phyloP scores from a whole-genome alignment of 2,797 vertebrate species.

The Sciaenops ocellatus region DNA sequence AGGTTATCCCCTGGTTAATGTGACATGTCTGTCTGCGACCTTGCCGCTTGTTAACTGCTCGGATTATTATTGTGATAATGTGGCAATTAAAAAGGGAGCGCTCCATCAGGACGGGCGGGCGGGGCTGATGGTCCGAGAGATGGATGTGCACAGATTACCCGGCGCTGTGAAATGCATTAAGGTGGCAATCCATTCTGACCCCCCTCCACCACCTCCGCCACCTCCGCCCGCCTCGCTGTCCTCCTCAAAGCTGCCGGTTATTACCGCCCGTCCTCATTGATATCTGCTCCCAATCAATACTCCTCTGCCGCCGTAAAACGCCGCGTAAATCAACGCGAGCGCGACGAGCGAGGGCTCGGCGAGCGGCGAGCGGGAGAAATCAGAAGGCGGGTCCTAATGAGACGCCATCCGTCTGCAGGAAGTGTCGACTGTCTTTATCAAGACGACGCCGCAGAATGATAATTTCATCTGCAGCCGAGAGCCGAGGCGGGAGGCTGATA shows the following conservation, averaged over 20 bases:
- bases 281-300: constrained; percentile 80
- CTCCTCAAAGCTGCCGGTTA: constrained; percentile 57
- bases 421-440: constrained; percentile 47
- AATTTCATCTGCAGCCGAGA: constrained; percentile 19
- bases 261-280: constrained; percentile 75
- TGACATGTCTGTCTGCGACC: constrained; percentile 86
- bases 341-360: too few relatives aligned
- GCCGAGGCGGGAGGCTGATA: too few relatives aligned
- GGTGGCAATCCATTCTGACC: constrained; percentile 76
- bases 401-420: constrained; percentile 64
- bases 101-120: constrained; percentile 70
- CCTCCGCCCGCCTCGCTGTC: neutral
- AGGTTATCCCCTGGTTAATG: constrained; percentile 88
- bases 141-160: constrained; percentile 79
- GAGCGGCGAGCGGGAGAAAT: constrained; percentile 40
- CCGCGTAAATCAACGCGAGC: constrained; percentile 65
- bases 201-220: constrained; percentile 5
- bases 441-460: constrained; percentile 25
- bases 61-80: constrained; percentile 88
- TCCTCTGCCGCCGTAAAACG: constrained; percentile 60
- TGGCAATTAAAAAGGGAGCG: constrained; percentile 84
- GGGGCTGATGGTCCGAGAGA: constrained; percentile 75
- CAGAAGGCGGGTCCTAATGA: constrained; percentile 70
- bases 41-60: constrained; percentile 82
- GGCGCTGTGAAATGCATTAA: constrained; percentile 80